Evolutionary conservation across 2,113 vertebrate species (phyloP).

Genomic region (Tinamus guttatus): DNA sequence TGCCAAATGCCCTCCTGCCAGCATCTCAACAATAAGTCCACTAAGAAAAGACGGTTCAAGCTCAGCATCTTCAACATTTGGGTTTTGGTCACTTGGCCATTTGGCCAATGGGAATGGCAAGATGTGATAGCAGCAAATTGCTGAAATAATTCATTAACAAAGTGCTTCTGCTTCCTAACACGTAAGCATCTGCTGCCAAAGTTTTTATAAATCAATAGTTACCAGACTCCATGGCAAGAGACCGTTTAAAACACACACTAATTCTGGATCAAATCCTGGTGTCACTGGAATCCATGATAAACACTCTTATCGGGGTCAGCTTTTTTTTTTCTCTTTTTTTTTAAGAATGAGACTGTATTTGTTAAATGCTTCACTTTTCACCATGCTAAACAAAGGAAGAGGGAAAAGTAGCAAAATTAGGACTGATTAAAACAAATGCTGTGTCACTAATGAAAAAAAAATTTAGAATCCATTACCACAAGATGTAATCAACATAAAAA

Average conservation of each 20-base stretch:
- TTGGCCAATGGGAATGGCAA: neutral
- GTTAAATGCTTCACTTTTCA: neutral
- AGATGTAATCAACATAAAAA: neutral
- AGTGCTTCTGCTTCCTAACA: constrained; percentile 15
- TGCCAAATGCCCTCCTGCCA: neutral
- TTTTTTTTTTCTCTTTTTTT: fast-evolving
- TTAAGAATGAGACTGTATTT: neutral
- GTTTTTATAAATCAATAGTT: neutral
- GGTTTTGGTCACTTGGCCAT: neutral
- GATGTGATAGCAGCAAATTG: neutral
- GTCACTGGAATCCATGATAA: neutral
- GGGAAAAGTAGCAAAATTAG: neutral
- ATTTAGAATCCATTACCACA: neutral
- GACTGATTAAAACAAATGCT: neutral
- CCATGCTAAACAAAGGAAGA: neutral
- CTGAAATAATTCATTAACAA: neutral
- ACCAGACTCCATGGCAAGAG: neutral
- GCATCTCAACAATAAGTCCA: too few species aligned
- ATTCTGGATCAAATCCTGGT: neutral
- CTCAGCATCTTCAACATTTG: neutral
- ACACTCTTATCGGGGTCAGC: neutral
- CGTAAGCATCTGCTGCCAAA: neutral
- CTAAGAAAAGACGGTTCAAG: neutral
- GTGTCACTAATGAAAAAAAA: neutral
- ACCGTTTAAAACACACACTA: neutral